These are phyloP conservation scores for Pleuronectes platessa DNA, from an alignment of 2,113 vertebrate genomes.

Conservation along the genomic window DNA sequence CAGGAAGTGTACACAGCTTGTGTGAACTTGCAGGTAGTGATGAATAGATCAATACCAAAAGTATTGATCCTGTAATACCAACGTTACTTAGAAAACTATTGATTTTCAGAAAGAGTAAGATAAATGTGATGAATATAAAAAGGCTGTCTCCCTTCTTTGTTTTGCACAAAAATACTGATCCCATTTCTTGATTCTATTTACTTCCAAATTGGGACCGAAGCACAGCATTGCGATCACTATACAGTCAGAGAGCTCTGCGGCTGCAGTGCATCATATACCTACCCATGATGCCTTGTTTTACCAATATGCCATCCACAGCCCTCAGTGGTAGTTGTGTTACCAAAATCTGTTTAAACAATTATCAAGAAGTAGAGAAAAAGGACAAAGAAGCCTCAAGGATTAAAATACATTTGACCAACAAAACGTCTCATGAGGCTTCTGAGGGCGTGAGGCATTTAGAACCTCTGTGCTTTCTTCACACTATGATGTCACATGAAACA, in stretches of 20 bases:
- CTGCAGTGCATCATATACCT: constrained; percentile 3
- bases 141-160: neutral
- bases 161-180: constrained; percentile 11
- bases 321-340: neutral
- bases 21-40: constrained; percentile 13
- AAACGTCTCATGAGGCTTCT: neutral
- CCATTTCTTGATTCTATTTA: constrained; percentile 1
- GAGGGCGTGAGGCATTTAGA: neutral
- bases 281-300: constrained; percentile 3
- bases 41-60: constrained; percentile 39
- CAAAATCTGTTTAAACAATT: neutral
- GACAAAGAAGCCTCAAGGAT: neutral
- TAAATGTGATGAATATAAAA: constrained; percentile 13
- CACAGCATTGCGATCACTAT: neutral
- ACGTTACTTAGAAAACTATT: constrained; percentile 26
- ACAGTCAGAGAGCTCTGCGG: neutral
- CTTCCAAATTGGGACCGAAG: constrained; percentile 10
- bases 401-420: neutral
- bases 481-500: constrained; percentile 19
- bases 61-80: constrained; percentile 28
- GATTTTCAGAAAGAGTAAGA: constrained; percentile 30
- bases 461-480: neutral
- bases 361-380: neutral
- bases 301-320: constrained; percentile 10
- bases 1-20: constrained; percentile 1